Base-by-base conservation (phyloP, 2,888 invertebrate species). In the Drosophila ustulata region DNA sequence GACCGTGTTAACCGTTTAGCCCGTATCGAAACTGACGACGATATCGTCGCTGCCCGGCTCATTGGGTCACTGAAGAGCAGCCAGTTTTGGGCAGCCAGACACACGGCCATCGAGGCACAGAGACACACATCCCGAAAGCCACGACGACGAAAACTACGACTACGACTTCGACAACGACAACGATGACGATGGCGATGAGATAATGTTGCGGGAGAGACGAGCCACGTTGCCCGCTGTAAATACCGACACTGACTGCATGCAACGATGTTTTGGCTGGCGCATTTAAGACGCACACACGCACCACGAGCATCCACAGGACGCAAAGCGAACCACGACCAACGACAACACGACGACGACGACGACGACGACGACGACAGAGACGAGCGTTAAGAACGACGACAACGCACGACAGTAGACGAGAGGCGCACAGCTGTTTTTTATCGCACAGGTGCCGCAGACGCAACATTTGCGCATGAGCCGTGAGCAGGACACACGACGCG, bases 181-280 rank as follows among this genome's bases (percentile, higher is more conserved):
- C 23, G 23, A 50, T 9, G 7, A 55, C 4, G 23, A 8, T 30
- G 23, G 41, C 23, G 23, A 50, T 9, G 7, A 32, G 23, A 26
- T 13, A 26, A 52, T n/a, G 30, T 13, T 56, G 56, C 56, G 56
- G 43, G 28, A 46, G 23, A 46, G 26, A 32, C 55, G 63, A 49
- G 66, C 69, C 66, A 78, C 86, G 84, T 88, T 84, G 75, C 68
- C 69, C 80, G 80, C 69, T 89, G 89, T 82, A 89, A 75, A 85
- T 79, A 78, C 85, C 85, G 85, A 82, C 80, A 82, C 78, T 72
- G 89, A 85, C 85, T 85, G 85, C 85, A 85, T 75, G 75, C 82
- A 75, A 57, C 63, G 56, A 65, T 84, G 75, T 74, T 88, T 78
- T 80, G 76, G 71, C 72, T 66, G 26, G 66, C 67, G 67, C 82